These are phyloP conservation scores for Cylas formicarius DNA, from an alignment of 1,140 invertebrate genomes.

Conservation along the genomic window DNA sequence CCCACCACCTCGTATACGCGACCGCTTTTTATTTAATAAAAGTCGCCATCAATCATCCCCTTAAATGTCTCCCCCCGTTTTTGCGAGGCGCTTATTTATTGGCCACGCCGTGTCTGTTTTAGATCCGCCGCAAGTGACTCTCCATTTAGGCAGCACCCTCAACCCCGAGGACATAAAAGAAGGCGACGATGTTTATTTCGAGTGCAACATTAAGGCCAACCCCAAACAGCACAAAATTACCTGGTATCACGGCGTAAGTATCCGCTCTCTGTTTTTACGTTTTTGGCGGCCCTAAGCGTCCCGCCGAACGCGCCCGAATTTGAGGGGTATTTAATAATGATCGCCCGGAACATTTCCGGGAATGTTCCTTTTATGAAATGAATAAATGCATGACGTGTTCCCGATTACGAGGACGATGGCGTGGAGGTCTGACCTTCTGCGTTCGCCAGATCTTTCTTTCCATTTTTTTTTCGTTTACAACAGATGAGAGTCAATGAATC, in stretches of 20 bases:
- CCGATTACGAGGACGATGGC: too few species aligned
- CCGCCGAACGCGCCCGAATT: too few species aligned
- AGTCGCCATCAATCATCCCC: slow-evolving; percentile 15
- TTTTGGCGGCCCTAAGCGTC: too few species aligned
- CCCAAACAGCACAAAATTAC: slow-evolving; percentile 74
- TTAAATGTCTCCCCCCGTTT: slow-evolving; percentile 3
- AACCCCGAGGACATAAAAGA: slow-evolving; percentile 83
- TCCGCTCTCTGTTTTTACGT: slow-evolving; percentile 13
- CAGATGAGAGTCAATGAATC: too few species aligned
- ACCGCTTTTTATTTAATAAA: slow-evolving; percentile 11
- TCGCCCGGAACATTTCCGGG: too few species aligned
- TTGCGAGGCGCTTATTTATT: slow-evolving; percentile 15
- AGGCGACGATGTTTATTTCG: slow-evolving; percentile 89
- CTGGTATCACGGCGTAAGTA: slow-evolving; percentile 82
- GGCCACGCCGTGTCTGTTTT: slow-evolving; percentile 35
- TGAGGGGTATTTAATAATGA: too few species aligned
- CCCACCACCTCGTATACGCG: too few species aligned
- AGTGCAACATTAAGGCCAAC: slow-evolving; percentile 80
- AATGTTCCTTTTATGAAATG: too few species aligned
- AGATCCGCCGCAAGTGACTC: slow-evolving; percentile 79
- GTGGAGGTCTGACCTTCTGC: too few species aligned
- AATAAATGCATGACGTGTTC: too few species aligned
- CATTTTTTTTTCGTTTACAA: too few species aligned
- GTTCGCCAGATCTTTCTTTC: too few species aligned
- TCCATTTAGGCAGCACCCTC: slow-evolving; percentile 75